Percentiles rank a stretch among this genome's conserved stretches.
Evolutionary conservation across 1,140 invertebrate species (phyloP).

Genomic region (Triops longicaudatus): DNA sequence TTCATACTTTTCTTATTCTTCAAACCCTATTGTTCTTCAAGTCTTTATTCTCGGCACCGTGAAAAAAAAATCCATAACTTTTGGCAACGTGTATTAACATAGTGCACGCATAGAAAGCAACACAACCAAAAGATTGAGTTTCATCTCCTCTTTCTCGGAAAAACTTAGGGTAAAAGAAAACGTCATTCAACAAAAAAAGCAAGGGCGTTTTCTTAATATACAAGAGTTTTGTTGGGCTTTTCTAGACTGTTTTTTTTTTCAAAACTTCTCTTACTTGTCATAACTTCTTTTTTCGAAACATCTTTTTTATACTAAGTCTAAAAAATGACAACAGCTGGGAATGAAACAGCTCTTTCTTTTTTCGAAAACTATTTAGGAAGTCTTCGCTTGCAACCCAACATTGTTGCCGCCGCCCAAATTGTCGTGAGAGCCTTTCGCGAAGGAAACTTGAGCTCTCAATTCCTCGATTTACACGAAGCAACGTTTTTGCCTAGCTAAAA

Average conservation of each 20-base stretch:
- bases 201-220: neutral
- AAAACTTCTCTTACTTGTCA: neutral
- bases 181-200: neutral
- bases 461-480: neutral
- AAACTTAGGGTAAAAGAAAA: neutral
- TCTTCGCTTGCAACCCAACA: constrained; percentile 1
- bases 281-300: neutral
- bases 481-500: neutral
- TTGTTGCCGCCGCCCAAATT: neutral
- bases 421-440: neutral
- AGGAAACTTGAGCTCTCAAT: neutral
- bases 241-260: neutral
- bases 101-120: neutral
- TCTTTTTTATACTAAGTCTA: neutral
- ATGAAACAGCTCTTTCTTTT: neutral
- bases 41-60: neutral
- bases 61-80: neutral
- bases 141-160: neutral
- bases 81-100: neutral
- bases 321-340: neutral
- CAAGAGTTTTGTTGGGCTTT: neutral
- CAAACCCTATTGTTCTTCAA: too few species aligned
- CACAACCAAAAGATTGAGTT: neutral
- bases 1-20: too few species aligned
- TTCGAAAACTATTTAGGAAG: neutral